Evolutionary conservation across 1,140 invertebrate genomes (phyloP), one percentile per base, ranked within the genome.

Genomic region (Metopolophium dirhodum): DNA sequence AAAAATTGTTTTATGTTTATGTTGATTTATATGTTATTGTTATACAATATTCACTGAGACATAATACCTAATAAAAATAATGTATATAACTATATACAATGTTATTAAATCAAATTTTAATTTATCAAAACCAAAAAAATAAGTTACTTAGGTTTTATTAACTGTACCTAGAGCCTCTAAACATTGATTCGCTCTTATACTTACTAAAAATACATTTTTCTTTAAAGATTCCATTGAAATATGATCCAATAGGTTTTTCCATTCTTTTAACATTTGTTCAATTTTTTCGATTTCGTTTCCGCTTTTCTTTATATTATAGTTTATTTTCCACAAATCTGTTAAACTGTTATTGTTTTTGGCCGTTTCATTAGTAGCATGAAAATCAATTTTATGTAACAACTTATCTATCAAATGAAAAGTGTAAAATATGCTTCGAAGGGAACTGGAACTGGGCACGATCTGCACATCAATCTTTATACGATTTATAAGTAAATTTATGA

Each of bases 181-280:
- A 93, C 77, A 93, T 54, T 93, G 91, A 49, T 93, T 93, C 8
- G 91, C 91, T 85, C 49, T 54, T 51, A 93, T 83, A 54, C 91
- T 93, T 26, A 93, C 18, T 85, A 93, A 57, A 85, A 93, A 93
- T 37, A 93, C 91, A 37, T 85, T 93, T 49, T 93, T 85, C 45
- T 85, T 93, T 54, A 93, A 85, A 20, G 91, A 49, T 93, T 93
- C 82, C 77, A 54, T 51, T 51, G 91, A 85, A 85, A 93, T 93
- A 85, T 51, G 35, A 57, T 57, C 47, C 47, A 93, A 85, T 7
- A 30, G 0, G 30, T 41, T 54, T 41, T 23, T 93, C 68, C 91
- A 93, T 41, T 93, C 77, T 85, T 93, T 83, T 41, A 85, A 51
- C 77, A 85, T 93, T 83, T 41, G 23, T 54, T 30, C 41, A 35